These are phyloP conservation scores for Tridacna crocea DNA, from an alignment of 2,888 invertebrate species.

Conservation along the genomic window DNA sequence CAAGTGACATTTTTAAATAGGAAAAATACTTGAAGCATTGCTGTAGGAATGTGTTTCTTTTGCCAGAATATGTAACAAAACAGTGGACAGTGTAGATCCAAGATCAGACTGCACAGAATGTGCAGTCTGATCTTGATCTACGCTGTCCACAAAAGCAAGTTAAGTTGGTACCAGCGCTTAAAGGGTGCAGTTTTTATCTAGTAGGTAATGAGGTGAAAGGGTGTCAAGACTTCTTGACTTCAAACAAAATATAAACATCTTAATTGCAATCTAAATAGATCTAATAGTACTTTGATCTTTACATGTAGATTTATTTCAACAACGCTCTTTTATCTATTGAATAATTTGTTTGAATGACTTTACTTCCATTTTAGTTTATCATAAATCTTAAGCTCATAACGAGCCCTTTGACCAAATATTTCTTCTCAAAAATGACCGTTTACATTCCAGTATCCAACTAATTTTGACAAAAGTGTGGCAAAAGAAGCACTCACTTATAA, in stretches of 20 bases:
- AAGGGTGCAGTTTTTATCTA: too few relatives aligned
- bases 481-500: neutral
- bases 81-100: too few relatives aligned
- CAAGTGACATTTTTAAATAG: too few relatives aligned
- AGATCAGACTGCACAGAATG: too few relatives aligned
- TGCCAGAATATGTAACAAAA: too few relatives aligned
- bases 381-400: neutral
- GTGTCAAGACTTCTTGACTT: too few relatives aligned
- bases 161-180: too few relatives aligned
- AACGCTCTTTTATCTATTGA: neutral
- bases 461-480: neutral
- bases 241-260: constrained; percentile 1
- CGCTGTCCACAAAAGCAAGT: too few relatives aligned
- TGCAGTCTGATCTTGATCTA: too few relatives aligned
- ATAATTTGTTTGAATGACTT: neutral
- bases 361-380: neutral
- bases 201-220: too few relatives aligned
- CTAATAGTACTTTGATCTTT: constrained; percentile 5
- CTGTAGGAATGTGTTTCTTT: too few relatives aligned
- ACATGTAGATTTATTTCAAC: neutral
- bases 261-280: constrained; percentile 19
- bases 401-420: neutral
- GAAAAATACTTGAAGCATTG: too few relatives aligned
- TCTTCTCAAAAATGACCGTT: neutral
- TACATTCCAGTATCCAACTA: neutral